phyloP scores from a whole-genome alignment of 2,888 invertebrate species.

The Callosobruchus maculatus region DNA sequence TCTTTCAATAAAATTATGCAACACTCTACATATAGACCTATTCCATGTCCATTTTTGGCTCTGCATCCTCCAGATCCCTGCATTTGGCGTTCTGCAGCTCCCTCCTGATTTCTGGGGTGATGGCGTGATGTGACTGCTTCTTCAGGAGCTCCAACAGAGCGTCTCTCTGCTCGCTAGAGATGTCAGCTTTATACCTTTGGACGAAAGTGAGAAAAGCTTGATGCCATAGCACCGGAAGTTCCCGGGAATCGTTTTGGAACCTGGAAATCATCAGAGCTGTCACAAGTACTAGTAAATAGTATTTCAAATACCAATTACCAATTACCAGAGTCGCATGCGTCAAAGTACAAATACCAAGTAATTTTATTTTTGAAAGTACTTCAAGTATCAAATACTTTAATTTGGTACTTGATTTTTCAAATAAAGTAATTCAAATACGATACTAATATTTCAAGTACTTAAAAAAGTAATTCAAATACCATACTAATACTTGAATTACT shows the following conservation, averaged over 20 bases:
- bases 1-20: no score
- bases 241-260: conserved; percentile 77
- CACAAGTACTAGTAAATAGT: no score
- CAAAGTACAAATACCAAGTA: no score
- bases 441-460: no score
- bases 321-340: no score
- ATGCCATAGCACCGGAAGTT: conserved; percentile 95
- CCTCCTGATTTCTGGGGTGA: conserved; percentile 81
- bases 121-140: conserved; percentile 66
- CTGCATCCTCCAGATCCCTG: conserved; percentile 54
- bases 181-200: conserved; percentile 92
- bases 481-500: no score
- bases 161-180: conserved; percentile 89
- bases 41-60: conserved; percentile 36
- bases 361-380: no score
- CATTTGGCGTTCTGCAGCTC: conserved; percentile 82
- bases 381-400: no score
- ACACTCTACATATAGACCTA: conserved; percentile 5
- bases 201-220: conserved; percentile 90
- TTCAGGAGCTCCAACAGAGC: conserved; percentile 75
- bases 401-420: no score
- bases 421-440: no score
- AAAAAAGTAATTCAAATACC: no score
- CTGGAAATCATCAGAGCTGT: conserved; percentile 49
- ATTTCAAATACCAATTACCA: no score